Base-by-base conservation (phyloP, 2,113 vertebrate species). In the Burhinus bistriatus region DNA sequence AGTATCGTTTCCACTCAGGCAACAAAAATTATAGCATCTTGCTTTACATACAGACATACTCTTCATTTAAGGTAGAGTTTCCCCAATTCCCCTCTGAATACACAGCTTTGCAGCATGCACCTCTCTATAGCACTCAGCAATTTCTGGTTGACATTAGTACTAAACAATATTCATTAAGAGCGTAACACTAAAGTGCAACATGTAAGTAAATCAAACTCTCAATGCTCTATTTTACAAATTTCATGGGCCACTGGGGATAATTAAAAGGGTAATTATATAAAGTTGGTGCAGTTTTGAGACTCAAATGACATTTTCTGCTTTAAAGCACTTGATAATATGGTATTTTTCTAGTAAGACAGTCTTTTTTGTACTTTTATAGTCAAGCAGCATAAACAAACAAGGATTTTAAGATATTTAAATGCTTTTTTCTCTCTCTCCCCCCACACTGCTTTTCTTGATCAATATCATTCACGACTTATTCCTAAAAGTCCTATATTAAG, bases 241-340 rank as follows among this genome's bases (percentile, higher is more conserved):
- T 98, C 98, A 98, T 98, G 98, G 98, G 98, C 98, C 98, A 98
- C 98, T 98, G 97, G 98, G 98, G 98, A 98, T 98, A 98, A 98
- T 98, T 98, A 98, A 98, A 98, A 98, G 98, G 98, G 98, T 98
- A 98, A 98, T 98, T 98, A 98, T 98, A 98, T 96, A 98, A 98
- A 98, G 98, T 98, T 98, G 98, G 97, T 98, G 97, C 97, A 97
- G 98, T 98, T 98, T 98, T 98, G 97, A 98, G 97, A 98, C 98
- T 98, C 98, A 98, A 98, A 98, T 98, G 98, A 98, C 98, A 98
- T 98, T 98, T 98, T 98, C 98, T 98, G 97, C 98, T 98, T 98
- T 98, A 98, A 98, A 98, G 96, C 98, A 97, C 97, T 98, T 93
- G 94, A 97, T 98, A 97, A 98, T 97, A 97, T 97, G 94, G 82